phyloP scores from a whole-genome alignment of 92 coral and sea anemone species.

The Parazoanthus darwini region DNA sequence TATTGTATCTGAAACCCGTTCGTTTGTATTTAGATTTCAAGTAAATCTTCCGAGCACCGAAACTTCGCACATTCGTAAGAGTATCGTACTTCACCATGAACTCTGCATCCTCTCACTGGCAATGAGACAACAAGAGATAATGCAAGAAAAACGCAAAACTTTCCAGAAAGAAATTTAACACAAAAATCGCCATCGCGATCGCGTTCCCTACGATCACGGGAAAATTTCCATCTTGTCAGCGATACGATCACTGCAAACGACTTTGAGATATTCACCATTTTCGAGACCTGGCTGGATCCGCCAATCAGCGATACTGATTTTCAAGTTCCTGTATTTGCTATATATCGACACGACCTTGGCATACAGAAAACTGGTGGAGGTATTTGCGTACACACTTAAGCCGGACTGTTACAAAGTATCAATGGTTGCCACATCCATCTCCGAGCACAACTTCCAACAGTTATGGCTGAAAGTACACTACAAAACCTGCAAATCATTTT shows the following conservation, averaged over 20 bases:
- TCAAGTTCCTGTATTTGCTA: too few species aligned
- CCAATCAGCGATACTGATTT: too few species aligned
- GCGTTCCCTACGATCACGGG: background rate
- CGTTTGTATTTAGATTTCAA: slow-evolving; percentile 4
- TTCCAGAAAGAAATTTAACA: too few species aligned
- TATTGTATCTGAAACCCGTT: background rate
- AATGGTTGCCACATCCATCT: too few species aligned
- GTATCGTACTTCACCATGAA: slow-evolving; percentile 8
- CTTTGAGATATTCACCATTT: too few species aligned
- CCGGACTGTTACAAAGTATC: too few species aligned
- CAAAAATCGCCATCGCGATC: background rate
- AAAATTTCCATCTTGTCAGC: too few species aligned
- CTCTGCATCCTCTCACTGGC: slow-evolving; percentile 5
- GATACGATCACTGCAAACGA: too few species aligned
- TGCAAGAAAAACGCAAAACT: too few species aligned
- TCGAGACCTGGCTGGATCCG: too few species aligned
- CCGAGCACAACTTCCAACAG: background rate
- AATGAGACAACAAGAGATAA: background rate
- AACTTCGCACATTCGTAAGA: slow-evolving; percentile 13
- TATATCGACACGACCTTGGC: slow-evolving; percentile 55
- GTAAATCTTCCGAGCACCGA: slow-evolving; percentile 10
- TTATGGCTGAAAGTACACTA: background rate
- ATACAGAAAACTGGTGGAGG: slow-evolving; percentile 46
- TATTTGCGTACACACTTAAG: slow-evolving; percentile 24
- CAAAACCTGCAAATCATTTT: slow-evolving; percentile 45